A percentile compares a stretch with the other conserved stretches of the same genome.
Conservation (phyloP, 2,888 invertebrate genomes). For the Lamproptera curius region DNA sequence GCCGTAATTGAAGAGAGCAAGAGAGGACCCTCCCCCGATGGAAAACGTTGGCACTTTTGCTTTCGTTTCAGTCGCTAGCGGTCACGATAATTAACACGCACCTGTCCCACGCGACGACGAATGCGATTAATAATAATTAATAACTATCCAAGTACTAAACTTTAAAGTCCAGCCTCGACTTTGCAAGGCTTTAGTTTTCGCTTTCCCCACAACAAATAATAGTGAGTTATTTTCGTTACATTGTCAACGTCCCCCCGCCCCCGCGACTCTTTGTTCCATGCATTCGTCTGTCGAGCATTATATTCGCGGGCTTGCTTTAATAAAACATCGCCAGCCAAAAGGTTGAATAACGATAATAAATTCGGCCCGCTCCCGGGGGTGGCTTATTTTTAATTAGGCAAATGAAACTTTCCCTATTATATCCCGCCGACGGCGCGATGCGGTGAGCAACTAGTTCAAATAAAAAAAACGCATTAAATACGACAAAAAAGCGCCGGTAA, state of each 20-base stretch:
- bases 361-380: conserved; percentile 57
- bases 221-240: conserved; percentile 21
- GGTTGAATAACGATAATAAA: conserved; percentile 60
- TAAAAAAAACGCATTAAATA: conserved; percentile 66
- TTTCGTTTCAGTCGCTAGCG: conserved; percentile 24
- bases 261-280: conserved; percentile 37
- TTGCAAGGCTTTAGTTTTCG: conserved; percentile 45
- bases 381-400: conserved; percentile 72
- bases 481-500: conserved; percentile 39
- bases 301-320: conserved; percentile 50
- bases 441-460: conserved; percentile 38
- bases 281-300: conserved; percentile 43
- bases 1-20: conserved; percentile 51
- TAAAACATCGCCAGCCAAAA: conserved; percentile 45
- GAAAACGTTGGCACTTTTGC: conserved; percentile 34
- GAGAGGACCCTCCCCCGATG: conserved; percentile 29
- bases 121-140: too few relatives aligned
- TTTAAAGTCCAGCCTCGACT: too few relatives aligned
- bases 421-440: conserved; percentile 48
- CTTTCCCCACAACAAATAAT: conserved; percentile 22
- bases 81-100: conserved; percentile 28
- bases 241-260: conserved; percentile 20
- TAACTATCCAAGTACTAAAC: too few relatives aligned
- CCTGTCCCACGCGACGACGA: conserved; percentile 10
- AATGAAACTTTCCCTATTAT: conserved; percentile 73